Base-by-base conservation (phyloP, 2,113 vertebrate genomes). In the Baryphthengus martii region DNA sequence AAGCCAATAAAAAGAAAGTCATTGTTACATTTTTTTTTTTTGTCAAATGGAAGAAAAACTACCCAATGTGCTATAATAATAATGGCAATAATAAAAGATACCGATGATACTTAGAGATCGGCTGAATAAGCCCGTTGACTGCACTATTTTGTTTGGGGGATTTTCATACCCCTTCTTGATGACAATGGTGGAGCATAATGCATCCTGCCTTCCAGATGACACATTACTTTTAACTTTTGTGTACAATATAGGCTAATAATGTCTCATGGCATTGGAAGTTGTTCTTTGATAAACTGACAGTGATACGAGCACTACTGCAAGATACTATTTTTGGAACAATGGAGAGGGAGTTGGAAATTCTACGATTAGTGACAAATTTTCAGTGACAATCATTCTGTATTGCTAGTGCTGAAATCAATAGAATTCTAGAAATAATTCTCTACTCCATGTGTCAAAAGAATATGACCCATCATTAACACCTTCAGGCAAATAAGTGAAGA, bases 1-100 rank as follows among this genome's bases (percentile, higher is more conserved):
- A 72, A 90, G 85, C 47, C 94, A 96, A 91, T 95, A 95, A 96
- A 95, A 88, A 92, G 53, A 91, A 94, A 90, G 53, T 66, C 68
- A 70, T 95, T 95, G 93, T 93, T 95, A 24, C 40, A 7, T 24
- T 87, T 81, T 87, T 81, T 35, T 72, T 73, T 93, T 90, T 94
- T 85, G 76, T 90, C 62, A 90, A 90, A 90, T 37, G 37, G 70
- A 73, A 94, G 49, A 58, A 93, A 96, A 95, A 95, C 78, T 71
- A 87, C 61, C 45, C 76, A 55, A 14, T 45, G 49, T 88, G 52
- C 80, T 65, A 33, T 86, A 78, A 95, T 90, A 96, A 96, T 91
- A 93, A 96, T 74, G 67, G 23, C 59, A 90, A 78, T 91, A 96
- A 95, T 96, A 94, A 96, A 94, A 94, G 78, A 81, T 93, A 86